A percentile compares a stretch with the other conserved stretches of the same genome.
These are phyloP conservation scores for Rhodinocichla rosea DNA, from an alignment of 2,113 vertebrate species.

Conservation along the genomic window DNA sequence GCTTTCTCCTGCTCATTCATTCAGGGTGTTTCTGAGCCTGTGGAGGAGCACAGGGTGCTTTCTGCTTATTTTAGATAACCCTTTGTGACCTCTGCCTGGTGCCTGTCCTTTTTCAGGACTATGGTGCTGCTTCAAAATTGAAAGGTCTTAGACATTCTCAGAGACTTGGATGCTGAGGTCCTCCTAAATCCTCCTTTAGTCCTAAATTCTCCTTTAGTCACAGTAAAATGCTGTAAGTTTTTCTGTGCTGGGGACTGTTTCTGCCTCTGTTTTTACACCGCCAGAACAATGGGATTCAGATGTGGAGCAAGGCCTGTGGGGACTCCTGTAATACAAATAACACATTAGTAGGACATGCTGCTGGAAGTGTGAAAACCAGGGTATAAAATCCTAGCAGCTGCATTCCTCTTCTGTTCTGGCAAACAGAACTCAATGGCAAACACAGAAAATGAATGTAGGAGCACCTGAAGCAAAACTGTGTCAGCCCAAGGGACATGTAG, in stretches of 20 bases:
- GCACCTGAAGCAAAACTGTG: constrained; percentile 30
- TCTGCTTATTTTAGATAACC: neutral
- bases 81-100: neutral
- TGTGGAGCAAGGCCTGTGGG: neutral
- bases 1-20: neutral
- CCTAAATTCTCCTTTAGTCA: neutral
- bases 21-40: neutral
- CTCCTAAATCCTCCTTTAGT: neutral
- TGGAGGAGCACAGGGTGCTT: neutral
- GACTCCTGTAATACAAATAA: constrained; percentile 9
- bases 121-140: neutral
- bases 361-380: constrained; percentile 22
- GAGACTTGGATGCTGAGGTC: neutral
- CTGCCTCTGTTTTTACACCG: neutral
- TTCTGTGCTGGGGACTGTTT: neutral
- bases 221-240: neutral
- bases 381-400: neutral
- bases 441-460: neutral
- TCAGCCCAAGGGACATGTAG: neutral
- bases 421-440: neutral
- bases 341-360: neutral
- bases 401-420: constrained; percentile 4
- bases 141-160: neutral
- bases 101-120: neutral
- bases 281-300: constrained; percentile 27